A percentile compares a stretch with the other conserved stretches of the same genome.
These are phyloP conservation scores for Eulemur rubriventer DNA, from an alignment of 2,797 vertebrate genomes.

Conservation along the genomic window DNA sequence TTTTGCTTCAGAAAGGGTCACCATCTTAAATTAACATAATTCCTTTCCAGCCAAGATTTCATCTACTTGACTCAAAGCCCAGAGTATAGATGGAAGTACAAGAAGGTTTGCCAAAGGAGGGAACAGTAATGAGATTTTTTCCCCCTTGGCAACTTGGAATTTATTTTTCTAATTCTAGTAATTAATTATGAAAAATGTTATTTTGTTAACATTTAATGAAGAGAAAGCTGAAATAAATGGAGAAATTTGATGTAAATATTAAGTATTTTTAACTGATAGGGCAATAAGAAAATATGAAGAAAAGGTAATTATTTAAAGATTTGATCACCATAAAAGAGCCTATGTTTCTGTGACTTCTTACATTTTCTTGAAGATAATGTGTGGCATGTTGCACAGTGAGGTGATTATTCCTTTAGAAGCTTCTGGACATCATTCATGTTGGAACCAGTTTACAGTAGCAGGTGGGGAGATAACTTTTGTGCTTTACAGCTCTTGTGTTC, in stretches of 20 bases:
- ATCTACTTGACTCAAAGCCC: conserved; percentile 59
- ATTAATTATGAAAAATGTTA: conserved; percentile 57
- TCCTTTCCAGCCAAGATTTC: conserved; percentile 47
- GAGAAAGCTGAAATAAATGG: conserved; percentile 32
- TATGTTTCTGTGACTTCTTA: not conserved
- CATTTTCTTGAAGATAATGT: not conserved
- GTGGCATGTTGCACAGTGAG: not conserved
- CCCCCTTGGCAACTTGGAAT: not conserved
- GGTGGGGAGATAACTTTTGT: not conserved
- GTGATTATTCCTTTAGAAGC: not conserved
- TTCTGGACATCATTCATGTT: not conserved
- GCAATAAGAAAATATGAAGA: not conserved
- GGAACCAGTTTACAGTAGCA: not conserved
- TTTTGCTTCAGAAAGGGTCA: conserved; percentile 53
- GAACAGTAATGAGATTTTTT: conserved; percentile 39
- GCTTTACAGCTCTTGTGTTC: not conserved
- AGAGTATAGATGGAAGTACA: conserved; percentile 39
- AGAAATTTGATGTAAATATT: conserved; percentile 2
- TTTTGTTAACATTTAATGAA: conserved; percentile 56
- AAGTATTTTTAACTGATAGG: conserved; percentile 19
- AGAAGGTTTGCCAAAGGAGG: conserved; percentile 22
- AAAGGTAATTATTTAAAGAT: not conserved
- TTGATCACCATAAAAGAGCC: not conserved
- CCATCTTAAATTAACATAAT: conserved; percentile 48
- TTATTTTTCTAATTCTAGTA: conserved; percentile 41